Evolutionary conservation across 2,888 invertebrate species (phyloP).

Genomic region (Drosophila setosimentum): DNA sequence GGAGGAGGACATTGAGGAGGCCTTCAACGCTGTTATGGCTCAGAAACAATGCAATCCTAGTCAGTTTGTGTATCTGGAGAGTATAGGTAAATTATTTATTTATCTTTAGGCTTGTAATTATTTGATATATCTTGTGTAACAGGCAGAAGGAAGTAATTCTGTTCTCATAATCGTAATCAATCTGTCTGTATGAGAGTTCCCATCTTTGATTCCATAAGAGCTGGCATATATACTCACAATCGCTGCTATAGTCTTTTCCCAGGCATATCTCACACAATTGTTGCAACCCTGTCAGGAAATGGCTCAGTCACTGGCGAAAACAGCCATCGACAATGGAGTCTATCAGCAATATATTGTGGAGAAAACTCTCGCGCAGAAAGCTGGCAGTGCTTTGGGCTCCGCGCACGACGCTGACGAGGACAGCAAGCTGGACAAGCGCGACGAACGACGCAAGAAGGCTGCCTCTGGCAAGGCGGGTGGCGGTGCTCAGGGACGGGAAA

Average conservation of each 20-base stretch:
- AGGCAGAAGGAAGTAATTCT: background rate
- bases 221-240: background rate
- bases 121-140: background rate
- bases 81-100: conserved; percentile 85
- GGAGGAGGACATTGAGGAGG: conserved; percentile 90
- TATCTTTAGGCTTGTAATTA: background rate
- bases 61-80: conserved; percentile 86
- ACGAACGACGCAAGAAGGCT: conserved; percentile 95
- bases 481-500: conserved; percentile 96
- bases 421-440: conserved; percentile 89
- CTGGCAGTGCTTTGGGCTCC: conserved; percentile 29
- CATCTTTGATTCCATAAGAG: background rate
- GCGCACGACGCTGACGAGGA: conserved; percentile 83
- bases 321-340: conserved; percentile 89
- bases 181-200: background rate
- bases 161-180: background rate
- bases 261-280: conserved; percentile 89
- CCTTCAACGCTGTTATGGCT: conserved; percentile 88
- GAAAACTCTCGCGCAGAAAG: conserved; percentile 86
- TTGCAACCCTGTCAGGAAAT: conserved; percentile 89
- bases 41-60: conserved; percentile 87
- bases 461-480: conserved; percentile 95
- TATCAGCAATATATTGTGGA: conserved; percentile 91
- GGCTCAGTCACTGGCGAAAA: conserved; percentile 89
- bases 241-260: conserved; percentile 87